Evolutionary conservation across 2,113 vertebrate genomes (phyloP), one percentile per base, ranked within the genome.

Genomic region (Vulpes vulpes): DNA sequence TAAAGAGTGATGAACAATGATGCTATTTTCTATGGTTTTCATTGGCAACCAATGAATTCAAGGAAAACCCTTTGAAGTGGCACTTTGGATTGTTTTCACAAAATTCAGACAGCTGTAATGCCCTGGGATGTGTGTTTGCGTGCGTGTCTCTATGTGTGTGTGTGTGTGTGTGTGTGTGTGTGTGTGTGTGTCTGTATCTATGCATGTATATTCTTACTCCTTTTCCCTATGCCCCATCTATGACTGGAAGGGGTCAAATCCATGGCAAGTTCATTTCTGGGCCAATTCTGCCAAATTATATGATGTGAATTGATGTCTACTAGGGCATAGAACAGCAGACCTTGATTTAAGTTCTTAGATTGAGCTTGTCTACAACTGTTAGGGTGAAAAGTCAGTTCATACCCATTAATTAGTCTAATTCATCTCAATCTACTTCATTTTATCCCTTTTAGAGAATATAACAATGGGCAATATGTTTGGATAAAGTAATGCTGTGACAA

Each of bases 251-350:
- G 98, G 98, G 98, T 98, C 98, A 98, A 97, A 97, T 97, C 96
- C 86, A 97, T 95, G 92, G 98, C 97, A 98, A 98, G 99, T 99
- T 99, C 99, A 99, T 98, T 98, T 98, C 98, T 99, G 98, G 98
- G 98, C 98, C 98, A 99, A 95, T 96, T 98, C 98, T 99, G 98
- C 98, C 98, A 98, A 98, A 98, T 99, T 98, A 98, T 99, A 98
- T 98, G 98, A 99, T 99, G 98, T 98, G 98, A 99, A 98, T 98
- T 99, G 98, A 99, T 99, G 98, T 98, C 98, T 97, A 93, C 96
- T 98, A 96, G 89, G 97, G 94, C 98, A 98, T 97, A 97, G 97
- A 98, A 98, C 95, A 98, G 99, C 97, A 98, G 98, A 98, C 95
- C 96, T 97, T 99, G 98, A 99, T 99, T 99, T 98, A 99, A 99